Conservation (phyloP, 2,113 vertebrate genomes). For the Prionailurus viverrinus region DNA sequence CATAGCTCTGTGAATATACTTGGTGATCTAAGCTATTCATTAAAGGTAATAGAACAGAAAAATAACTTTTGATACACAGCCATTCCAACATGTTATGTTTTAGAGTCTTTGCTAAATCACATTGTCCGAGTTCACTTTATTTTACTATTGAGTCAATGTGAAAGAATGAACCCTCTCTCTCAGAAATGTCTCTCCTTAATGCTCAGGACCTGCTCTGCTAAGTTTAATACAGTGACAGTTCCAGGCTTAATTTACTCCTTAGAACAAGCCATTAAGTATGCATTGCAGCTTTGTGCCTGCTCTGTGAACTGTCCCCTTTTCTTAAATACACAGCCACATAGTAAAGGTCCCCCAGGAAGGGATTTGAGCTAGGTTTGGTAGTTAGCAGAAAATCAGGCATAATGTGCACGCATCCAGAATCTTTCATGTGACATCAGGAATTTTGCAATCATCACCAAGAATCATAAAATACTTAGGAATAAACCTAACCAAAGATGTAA, state of each 20-base stretch:
- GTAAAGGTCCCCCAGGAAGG: conserved; percentile 75
- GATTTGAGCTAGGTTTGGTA: conserved; percentile 70
- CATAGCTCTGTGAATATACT: conserved; percentile 79
- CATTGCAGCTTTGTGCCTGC: conserved; percentile 71
- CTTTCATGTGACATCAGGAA: conserved; percentile 55
- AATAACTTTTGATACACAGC: conserved; percentile 83
- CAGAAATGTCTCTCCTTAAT: conserved; percentile 77
- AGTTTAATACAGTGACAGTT: conserved; percentile 82
- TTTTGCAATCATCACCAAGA: conserved; percentile 11
- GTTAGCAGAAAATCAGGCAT: conserved; percentile 79
- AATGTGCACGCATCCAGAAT: conserved; percentile 70
- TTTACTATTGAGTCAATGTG: conserved; percentile 78
- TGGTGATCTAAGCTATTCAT: conserved; percentile 85
- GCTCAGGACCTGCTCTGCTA: conserved; percentile 77
- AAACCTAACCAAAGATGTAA: no score
- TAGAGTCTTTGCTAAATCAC: conserved; percentile 86
- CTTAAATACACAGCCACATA: conserved; percentile 74
- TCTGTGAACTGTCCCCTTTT: conserved; percentile 78
- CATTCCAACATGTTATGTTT: conserved; percentile 83
- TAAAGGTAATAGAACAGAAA: conserved; percentile 88
- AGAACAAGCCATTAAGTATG: conserved; percentile 83
- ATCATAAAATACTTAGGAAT: no score
- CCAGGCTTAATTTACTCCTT: conserved; percentile 83
- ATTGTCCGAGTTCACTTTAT: conserved; percentile 86
- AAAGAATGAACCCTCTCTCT: conserved; percentile 84